Conservation (phyloP, 2,888 invertebrate species). For the Calameuta pallipes region DNA sequence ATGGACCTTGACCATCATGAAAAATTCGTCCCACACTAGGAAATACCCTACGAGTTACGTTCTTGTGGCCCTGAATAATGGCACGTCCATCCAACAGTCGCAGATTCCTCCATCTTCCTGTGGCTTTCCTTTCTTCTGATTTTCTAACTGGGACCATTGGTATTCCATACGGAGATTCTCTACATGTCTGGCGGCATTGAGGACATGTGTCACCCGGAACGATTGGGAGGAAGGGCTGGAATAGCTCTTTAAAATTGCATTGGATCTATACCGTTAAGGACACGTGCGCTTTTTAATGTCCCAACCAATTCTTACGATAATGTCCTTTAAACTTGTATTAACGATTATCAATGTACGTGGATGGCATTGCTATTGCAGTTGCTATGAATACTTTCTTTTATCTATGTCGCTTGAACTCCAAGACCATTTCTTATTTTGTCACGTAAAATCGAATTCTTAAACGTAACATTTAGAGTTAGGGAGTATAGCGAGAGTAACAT, state of each 20-base stretch:
- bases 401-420: background rate
- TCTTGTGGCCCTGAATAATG: background rate
- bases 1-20: background rate
- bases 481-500: background rate
- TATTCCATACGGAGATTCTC: constrained; percentile 51
- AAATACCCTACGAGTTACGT: background rate
- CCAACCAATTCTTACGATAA: constrained; percentile 61
- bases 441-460: background rate
- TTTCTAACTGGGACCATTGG: constrained; percentile 42
- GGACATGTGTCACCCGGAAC: constrained; percentile 63
- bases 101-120: constrained; percentile 23
- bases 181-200: constrained; percentile 50
- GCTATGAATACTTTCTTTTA: background rate
- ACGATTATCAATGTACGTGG: constrained; percentile 62
- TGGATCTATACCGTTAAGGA: constrained; percentile 55
- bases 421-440: background rate
- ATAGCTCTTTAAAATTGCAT: constrained; percentile 66
- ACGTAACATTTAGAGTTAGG: background rate
- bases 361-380: constrained; percentile 52
- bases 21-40: background rate
- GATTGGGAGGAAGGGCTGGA: constrained; percentile 45
- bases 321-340: constrained; percentile 65
- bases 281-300: constrained; percentile 66
- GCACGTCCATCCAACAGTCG: background rate
- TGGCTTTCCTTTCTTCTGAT: constrained; percentile 8